Conservation (phyloP, 2,113 vertebrate genomes). For the Solea senegalensis region DNA sequence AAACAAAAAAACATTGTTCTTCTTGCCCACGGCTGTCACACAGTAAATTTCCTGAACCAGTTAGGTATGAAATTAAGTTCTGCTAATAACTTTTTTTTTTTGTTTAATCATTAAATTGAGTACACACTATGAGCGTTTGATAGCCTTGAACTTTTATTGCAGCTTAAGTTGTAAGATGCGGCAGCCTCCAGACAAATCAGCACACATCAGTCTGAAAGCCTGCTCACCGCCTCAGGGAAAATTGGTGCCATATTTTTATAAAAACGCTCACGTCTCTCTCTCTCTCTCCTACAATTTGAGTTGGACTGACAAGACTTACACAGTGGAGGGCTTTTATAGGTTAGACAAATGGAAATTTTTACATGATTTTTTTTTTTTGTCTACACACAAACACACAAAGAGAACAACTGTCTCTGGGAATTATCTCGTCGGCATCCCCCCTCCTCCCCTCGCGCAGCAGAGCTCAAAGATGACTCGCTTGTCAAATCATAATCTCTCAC, state of each 20-base stretch:
- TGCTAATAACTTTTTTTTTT: conserved; percentile 62
- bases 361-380: background rate
- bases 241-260: conserved; percentile 4
- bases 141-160: conserved; percentile 52
- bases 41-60: conserved; percentile 43
- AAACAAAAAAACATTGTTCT: conserved; percentile 9
- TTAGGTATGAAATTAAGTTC: conserved; percentile 65
- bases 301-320: background rate
- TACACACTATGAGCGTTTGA: conserved; percentile 30
- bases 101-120: conserved; percentile 53
- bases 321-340: conserved; percentile 2
- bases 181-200: conserved; percentile 44
- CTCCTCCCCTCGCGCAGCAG: conserved; percentile 14
- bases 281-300: background rate
- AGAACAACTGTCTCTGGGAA: conserved; percentile 18
- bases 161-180: conserved; percentile 45
- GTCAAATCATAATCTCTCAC: conserved; percentile 39
- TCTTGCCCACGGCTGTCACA: conserved; percentile 25
- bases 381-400: background rate
- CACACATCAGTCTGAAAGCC: conserved; percentile 30
- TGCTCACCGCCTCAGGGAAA: conserved; percentile 35
- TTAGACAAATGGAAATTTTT: background rate
- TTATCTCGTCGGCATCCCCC: conserved; percentile 9
- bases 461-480: conserved; percentile 34
- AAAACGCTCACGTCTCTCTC: conserved; percentile 39